Percentiles rank a stretch among this genome's conserved stretches.
These are phyloP conservation scores for Notechis scutatus DNA, from an alignment of 2,113 vertebrate genomes.

Conservation along the genomic window DNA sequence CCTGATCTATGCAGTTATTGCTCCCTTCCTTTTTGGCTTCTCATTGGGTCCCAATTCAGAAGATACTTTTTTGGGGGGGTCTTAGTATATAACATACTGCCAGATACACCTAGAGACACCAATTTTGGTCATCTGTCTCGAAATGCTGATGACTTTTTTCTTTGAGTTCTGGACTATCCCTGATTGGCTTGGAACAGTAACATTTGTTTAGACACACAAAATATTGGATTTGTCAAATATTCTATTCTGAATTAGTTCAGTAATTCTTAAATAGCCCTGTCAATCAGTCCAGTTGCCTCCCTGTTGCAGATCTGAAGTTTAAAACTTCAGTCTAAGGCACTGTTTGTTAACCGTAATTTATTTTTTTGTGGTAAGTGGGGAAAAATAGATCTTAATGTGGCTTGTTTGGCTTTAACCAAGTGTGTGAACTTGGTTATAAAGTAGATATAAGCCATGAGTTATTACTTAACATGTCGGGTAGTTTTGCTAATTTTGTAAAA, in stretches of 20 bases:
- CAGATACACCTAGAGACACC: not conserved
- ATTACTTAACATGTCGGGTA: not conserved
- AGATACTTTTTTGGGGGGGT: not conserved
- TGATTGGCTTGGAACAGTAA: not conserved
- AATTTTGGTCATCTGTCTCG: not conserved
- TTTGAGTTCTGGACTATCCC: not conserved
- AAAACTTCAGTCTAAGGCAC: not conserved
- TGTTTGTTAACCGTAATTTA: not conserved
- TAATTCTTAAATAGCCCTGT: not conserved
- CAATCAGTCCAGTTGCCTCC: not conserved
- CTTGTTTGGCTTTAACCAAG: not conserved
- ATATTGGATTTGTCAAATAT: not conserved
- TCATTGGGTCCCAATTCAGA: not conserved
- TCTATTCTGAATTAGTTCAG: not conserved
- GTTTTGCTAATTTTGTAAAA: not conserved
- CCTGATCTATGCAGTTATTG: not conserved
- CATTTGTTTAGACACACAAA: not conserved
- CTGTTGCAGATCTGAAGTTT: not conserved
- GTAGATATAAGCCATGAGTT: not conserved
- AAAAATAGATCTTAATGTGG: not conserved
- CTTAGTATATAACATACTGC: not conserved
- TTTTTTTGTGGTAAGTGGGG: not conserved
- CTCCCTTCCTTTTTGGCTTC: not conserved
- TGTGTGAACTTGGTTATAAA: not conserved
- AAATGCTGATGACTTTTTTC: not conserved